Conservation (phyloP, 1,140 invertebrate genomes). For the Saccostrea echinata region DNA sequence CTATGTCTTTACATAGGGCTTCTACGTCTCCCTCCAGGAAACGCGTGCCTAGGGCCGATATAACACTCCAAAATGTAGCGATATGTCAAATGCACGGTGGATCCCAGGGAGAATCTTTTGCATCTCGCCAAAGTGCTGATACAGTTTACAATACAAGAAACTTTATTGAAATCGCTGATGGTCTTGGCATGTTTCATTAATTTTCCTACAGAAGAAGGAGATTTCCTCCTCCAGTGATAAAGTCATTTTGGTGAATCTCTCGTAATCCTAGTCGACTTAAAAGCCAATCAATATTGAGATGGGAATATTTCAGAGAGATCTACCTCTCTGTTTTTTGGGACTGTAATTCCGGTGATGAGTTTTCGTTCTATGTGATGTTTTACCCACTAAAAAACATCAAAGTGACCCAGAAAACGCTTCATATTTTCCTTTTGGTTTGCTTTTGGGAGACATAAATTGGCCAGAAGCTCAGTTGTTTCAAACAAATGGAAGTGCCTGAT, state of each 20-base stretch:
- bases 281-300: constrained; percentile 38
- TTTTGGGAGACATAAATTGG: constrained; percentile 6
- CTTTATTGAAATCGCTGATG: constrained; percentile 51
- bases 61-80: constrained; percentile 26
- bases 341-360: constrained; percentile 21
- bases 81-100: constrained; percentile 51
- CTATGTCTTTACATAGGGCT: constrained; percentile 40
- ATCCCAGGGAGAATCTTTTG: constrained; percentile 42
- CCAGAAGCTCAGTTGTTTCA: background rate
- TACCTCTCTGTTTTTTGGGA: background rate
- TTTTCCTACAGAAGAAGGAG: constrained; percentile 20
- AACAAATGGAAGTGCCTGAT: background rate
- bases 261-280: constrained; percentile 46
- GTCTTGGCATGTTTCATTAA: constrained; percentile 57
- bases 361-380: constrained; percentile 19
- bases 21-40: constrained; percentile 32
- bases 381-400: constrained; percentile 40
- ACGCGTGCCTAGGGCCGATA: constrained; percentile 44
- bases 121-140: constrained; percentile 47
- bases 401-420: constrained; percentile 11
- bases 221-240: constrained; percentile 14
- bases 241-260: constrained; percentile 35
- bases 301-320: background rate
- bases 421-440: constrained; percentile 12
- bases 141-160: constrained; percentile 43